phyloP scores from a whole-genome alignment of 2,113 vertebrate species.

The Noctilio leporinus region DNA sequence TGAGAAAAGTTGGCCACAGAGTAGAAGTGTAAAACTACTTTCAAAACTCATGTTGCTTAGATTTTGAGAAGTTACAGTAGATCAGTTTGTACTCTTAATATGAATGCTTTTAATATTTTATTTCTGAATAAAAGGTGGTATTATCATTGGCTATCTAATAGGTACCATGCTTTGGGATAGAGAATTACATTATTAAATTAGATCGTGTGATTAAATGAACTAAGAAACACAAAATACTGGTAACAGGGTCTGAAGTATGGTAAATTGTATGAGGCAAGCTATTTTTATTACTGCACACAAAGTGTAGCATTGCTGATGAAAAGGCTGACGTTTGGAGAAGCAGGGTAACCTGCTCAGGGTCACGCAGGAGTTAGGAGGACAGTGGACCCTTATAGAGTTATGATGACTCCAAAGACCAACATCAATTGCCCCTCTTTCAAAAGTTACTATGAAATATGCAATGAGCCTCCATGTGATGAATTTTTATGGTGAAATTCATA shows the following conservation, averaged over 20 bases:
- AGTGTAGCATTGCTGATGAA: background rate
- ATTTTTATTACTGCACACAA: background rate
- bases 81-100: background rate
- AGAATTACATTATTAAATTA: background rate
- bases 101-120: background rate
- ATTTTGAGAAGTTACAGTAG: background rate
- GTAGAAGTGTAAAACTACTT: background rate
- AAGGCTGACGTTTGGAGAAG: background rate
- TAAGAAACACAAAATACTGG: background rate
- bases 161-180: background rate
- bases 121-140: background rate
- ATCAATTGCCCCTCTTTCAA: too few species aligned
- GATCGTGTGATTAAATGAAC: background rate
- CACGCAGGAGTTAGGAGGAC: background rate
- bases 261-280: background rate
- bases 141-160: background rate
- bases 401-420: background rate
- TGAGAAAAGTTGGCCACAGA: background rate
- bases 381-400: background rate
- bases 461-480: background rate
- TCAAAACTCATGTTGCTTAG: background rate
- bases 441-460: background rate
- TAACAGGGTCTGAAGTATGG: background rate
- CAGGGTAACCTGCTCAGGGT: background rate
- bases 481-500: background rate